Evolutionary conservation across 1,140 invertebrate species (phyloP).

Genomic region (Doryteuthis pealeii): DNA sequence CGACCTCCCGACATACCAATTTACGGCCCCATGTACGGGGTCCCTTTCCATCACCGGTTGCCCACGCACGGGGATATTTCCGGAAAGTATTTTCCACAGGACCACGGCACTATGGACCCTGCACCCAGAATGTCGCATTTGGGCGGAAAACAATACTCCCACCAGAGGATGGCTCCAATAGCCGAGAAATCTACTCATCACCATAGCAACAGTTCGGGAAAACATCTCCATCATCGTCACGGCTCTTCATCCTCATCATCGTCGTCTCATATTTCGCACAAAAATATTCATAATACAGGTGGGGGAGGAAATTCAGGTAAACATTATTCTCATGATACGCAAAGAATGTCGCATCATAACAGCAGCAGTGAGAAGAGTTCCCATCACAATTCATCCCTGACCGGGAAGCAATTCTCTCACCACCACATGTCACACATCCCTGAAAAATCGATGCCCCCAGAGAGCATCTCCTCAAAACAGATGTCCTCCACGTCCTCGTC

Average conservation of each 20-base stretch:
- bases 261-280: neutral
- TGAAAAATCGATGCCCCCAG: neutral
- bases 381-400: neutral
- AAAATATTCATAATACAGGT: neutral
- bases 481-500: neutral
- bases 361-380: neutral
- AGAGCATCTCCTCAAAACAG: neutral
- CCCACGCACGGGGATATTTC: neutral
- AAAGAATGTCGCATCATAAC: neutral
- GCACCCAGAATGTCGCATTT: neutral
- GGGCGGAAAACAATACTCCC: neutral
- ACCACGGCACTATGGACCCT: neutral
- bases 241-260: neutral
- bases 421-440: neutral
- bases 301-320: neutral
- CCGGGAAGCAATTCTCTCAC: neutral
- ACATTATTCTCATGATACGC: neutral
- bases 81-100: neutral
- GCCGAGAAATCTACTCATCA: neutral
- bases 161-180: neutral
- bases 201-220: conserved; percentile 5
- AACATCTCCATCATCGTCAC: neutral
- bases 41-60: neutral
- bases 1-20: neutral
- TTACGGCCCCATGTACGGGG: neutral